Evolutionary conservation across 2,113 vertebrate genomes (phyloP).

Genomic region (Pangasianodon gigas): DNA sequence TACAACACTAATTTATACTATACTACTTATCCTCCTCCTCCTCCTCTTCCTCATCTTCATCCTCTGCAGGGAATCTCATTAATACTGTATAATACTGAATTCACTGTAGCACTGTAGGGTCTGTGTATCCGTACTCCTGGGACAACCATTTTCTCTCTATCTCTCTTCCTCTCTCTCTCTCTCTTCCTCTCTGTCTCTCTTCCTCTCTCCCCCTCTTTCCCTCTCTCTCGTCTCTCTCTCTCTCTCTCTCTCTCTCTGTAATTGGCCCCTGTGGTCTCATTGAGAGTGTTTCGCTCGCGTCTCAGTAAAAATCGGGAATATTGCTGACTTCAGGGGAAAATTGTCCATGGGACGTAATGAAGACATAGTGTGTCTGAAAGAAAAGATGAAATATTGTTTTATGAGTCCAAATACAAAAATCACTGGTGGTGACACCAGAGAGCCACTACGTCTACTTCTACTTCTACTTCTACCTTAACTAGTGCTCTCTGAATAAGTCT

Average conservation of each 20-base stretch:
- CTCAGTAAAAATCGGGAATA: neutral
- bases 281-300: neutral
- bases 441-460: neutral
- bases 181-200: neutral
- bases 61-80: neutral
- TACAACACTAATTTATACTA: neutral
- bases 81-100: conserved; percentile 2
- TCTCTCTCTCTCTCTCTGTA: neutral
- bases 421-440: neutral
- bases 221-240: neutral
- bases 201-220: neutral
- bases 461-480: neutral
- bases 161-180: neutral
- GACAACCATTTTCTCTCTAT: neutral
- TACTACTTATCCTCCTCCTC: neutral
- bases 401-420: neutral
- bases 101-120: conserved; percentile 2
- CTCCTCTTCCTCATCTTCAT: neutral
- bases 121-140: neutral
- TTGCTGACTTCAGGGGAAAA: conserved; percentile 22
- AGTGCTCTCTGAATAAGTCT: too few species aligned
- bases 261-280: conserved; percentile 23
- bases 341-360: conserved; percentile 5
- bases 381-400: neutral
- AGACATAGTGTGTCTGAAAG: neutral